These are phyloP conservation scores for Tyria jacobaeae DNA, from an alignment of 2,888 invertebrate species.

Conservation along the genomic window DNA sequence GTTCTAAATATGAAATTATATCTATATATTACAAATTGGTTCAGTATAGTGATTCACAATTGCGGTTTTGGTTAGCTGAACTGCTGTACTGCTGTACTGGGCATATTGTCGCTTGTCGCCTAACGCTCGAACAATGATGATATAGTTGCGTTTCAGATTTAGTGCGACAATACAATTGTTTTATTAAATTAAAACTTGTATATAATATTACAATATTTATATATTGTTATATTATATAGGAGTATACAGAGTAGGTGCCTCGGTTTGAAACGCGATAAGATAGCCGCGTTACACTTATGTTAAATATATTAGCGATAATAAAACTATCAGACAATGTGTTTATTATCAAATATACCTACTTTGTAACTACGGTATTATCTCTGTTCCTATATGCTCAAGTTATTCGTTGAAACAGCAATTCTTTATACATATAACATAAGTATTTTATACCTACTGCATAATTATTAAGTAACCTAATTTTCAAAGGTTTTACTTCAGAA, in stretches of 20 bases:
- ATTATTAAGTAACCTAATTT: neutral
- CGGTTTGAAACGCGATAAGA: conserved; percentile 37
- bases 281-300: conserved; percentile 42
- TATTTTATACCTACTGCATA: too few species aligned
- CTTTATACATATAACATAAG: neutral
- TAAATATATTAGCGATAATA: conserved; percentile 48
- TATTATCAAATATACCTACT: conserved; percentile 38
- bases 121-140: neutral
- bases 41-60: conserved; percentile 54
- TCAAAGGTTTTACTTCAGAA: neutral
- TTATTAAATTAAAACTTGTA: neutral
- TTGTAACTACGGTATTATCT: conserved; percentile 47
- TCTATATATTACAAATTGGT: conserved; percentile 55
- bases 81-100: too few species aligned
- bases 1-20: conserved; percentile 55
- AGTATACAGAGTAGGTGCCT: conserved; percentile 15
- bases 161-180: neutral
- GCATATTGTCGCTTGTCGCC: neutral
- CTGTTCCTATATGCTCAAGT: conserved; percentile 30
- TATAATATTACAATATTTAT: conserved; percentile 4
- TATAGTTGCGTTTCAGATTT: neutral
- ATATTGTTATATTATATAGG: neutral
- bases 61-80: conserved; percentile 36
- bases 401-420: neutral
- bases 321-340: conserved; percentile 46